Conservation (phyloP, 2,888 invertebrate species). For the Megaustenia siamemsis region DNA sequence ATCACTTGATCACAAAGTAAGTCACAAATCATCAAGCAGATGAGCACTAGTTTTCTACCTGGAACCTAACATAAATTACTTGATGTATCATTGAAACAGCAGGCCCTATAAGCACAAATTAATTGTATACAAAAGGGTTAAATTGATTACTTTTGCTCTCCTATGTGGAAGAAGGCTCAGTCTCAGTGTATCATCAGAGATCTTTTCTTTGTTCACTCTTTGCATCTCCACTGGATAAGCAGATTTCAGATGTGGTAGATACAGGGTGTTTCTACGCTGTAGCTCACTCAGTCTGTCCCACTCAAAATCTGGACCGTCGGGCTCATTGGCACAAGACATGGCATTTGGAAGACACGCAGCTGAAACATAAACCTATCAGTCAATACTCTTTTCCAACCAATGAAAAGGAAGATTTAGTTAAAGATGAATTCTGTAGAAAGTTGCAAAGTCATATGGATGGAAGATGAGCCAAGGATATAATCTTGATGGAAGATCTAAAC, state of each 20-base stretch:
- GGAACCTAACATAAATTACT: too few relatives aligned
- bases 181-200: constrained; percentile 56
- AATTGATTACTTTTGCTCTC: constrained; percentile 12
- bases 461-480: too few relatives aligned
- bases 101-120: too few relatives aligned
- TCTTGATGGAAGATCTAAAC: too few relatives aligned
- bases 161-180: constrained; percentile 59
- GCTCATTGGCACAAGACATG: constrained; percentile 75
- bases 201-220: constrained; percentile 35
- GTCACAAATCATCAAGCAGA: too few relatives aligned
- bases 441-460: too few relatives aligned
- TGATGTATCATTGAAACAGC: too few relatives aligned
- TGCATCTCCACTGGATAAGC: constrained; percentile 79
- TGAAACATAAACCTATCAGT: constrained; percentile 3
- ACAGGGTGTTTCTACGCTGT: constrained; percentile 79
- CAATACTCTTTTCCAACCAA: too few relatives aligned
- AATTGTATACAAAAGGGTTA: background rate
- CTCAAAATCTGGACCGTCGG: constrained; percentile 64
- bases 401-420: too few relatives aligned
- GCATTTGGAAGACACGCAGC: constrained; percentile 30
- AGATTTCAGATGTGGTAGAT: constrained; percentile 79
- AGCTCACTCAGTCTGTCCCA: constrained; percentile 77
- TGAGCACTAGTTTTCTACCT: too few relatives aligned
- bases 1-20: too few relatives aligned
- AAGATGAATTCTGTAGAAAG: too few relatives aligned